A percentile compares a stretch with the other conserved stretches of the same genome.
Evolutionary conservation across 92 coral and sea anemone species (phyloP).

Genomic region (Galaxea fascicularis): DNA sequence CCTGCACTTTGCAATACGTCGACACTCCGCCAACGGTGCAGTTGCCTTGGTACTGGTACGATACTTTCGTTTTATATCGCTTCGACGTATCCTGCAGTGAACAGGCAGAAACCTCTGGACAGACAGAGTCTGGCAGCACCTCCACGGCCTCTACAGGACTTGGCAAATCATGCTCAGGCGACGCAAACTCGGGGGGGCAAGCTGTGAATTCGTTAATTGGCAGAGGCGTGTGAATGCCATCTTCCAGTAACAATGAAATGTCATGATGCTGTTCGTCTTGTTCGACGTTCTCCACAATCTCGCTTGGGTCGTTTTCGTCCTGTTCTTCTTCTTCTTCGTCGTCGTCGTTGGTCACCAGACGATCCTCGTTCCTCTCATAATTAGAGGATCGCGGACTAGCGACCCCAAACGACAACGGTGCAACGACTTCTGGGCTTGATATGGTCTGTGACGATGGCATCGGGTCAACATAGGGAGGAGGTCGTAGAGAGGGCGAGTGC

Average conservation of each 20-base stretch:
- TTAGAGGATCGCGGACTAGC: neutral
- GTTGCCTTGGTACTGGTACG: neutral
- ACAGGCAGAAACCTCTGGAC: too few species aligned
- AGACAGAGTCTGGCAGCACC: too few species aligned
- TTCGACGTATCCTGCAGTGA: neutral
- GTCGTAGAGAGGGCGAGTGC: too few species aligned
- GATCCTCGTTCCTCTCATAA: too few species aligned
- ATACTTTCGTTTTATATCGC: neutral
- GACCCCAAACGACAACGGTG: neutral
- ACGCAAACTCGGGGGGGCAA: neutral
- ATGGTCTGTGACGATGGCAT: too few species aligned
- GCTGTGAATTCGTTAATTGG: neutral
- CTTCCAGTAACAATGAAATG: neutral
- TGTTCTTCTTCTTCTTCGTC: neutral
- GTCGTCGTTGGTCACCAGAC: neutral
- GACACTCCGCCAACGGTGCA: neutral
- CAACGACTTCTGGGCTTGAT: neutral
- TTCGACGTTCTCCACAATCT: neutral
- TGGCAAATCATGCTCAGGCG: neutral
- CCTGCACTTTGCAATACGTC: neutral
- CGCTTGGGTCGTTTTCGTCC: neutral
- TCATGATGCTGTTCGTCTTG: too few species aligned
- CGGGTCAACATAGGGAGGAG: too few species aligned
- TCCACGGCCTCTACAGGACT: neutral
- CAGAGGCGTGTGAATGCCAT: neutral